Evolutionary conservation across 2,888 invertebrate species (phyloP), one percentile per base, ranked within the genome.

Genomic region (Lasioglossum morio): DNA sequence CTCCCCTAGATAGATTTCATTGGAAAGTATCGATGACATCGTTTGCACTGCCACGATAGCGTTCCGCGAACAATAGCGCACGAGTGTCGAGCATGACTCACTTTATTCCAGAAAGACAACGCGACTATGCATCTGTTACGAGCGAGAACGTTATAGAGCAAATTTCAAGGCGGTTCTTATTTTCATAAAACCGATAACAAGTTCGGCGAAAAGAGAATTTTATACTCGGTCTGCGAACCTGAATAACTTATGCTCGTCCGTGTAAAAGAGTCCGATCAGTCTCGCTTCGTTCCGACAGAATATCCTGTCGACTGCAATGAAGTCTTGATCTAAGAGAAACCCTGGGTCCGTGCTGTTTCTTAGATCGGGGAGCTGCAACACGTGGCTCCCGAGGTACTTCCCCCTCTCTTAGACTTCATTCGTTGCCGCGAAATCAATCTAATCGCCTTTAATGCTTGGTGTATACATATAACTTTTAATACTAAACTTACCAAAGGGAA

Each of bases 21-120:
- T 73, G 84, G 53, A 72, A 86, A 84, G 88, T 88, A 90, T 89
- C 91, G 85, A 85, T 87, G 86, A 84, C 88, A 73, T 77, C 77
- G 77, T 87, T 86, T 82, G 74, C 72, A 40, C 81, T 79, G 66
- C 82, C 85, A 82, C 77, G 57, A 60, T 27, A 78, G 40, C 46
- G 72, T 80, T 90, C 86, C 76, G 79, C 53, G 73, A 30, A 81
- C 78, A 79, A 30, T 30, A 75, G 66, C 40, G 73, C 53, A 27
- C 63, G 37, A 73, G 53, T 48, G 37, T 53, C 43, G 75, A 46
- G 60, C 74, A 69, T 79, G 74, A 73, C 83, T 81, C 79, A 78
- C 81, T 87, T 86, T 40, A 46, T 66, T 30, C 69, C 40, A 48
- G n/a, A 72, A 84, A 77, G 43, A 70, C 72, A 66, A 72, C 53